Conservation (phyloP, 2,113 vertebrate species). For the Paramormyrops kingsleyae region DNA sequence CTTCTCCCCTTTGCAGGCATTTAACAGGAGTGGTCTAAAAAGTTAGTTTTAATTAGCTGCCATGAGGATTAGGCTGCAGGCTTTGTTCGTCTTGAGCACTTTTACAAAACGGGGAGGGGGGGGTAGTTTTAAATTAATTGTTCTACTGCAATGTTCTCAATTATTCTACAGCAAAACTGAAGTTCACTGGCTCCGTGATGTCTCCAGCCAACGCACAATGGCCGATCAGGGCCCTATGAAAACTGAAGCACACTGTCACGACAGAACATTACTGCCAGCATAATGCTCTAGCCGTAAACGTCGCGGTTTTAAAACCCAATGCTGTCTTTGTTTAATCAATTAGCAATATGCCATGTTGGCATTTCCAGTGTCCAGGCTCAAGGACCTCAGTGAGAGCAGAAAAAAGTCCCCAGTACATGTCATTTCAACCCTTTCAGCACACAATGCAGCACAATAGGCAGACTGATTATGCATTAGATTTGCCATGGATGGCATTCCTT, state of each 20-base stretch:
- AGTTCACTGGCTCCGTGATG: not conserved
- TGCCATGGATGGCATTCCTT: not conserved
- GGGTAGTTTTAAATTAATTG: not conserved
- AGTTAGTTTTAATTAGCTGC: slow-evolving; percentile 10
- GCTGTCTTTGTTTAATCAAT: not conserved
- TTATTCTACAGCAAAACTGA: not conserved
- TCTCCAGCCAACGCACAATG: not conserved
- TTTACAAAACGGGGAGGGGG: not conserved
- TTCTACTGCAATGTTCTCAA: not conserved
- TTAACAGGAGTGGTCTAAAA: not conserved
- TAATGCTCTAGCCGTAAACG: not conserved
- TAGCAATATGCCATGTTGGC: not conserved
- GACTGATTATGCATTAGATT: not conserved
- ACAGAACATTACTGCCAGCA: not conserved
- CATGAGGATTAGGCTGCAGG: not conserved
- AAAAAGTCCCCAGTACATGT: not conserved
- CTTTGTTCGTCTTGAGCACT: not conserved
- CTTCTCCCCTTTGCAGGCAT: not conserved
- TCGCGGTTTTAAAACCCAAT: not conserved
- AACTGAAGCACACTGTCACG: not conserved
- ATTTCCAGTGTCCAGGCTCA: not conserved
- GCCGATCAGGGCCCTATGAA: not conserved
- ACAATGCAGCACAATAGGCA: not conserved
- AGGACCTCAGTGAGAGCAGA: not conserved
- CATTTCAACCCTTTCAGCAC: not conserved